Base-by-base conservation (phyloP, 2,113 vertebrate species). In the Nibea coibor region DNA sequence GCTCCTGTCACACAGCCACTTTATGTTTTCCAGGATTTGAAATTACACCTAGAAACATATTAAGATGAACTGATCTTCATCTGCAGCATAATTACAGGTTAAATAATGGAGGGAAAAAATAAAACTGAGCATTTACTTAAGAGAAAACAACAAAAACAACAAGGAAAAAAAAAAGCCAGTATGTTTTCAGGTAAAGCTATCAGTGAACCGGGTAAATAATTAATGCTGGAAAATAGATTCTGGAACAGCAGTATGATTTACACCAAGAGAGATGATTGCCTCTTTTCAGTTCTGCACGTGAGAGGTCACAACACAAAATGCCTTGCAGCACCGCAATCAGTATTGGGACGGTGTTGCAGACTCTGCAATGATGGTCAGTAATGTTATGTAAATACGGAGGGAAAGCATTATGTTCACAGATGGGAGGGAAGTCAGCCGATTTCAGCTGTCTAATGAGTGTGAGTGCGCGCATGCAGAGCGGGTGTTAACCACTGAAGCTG, bases 351-450 rank as follows among this genome's bases (percentile, higher is more conserved):
- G 24, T 24, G 77, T 66, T 5, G 7, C 48, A 3, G 11, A 66
- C 53, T 72, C 56, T 62, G 58, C 61, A 69, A 11, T 75, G 72
- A 74, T 57, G n/a, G 63, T 71, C 64, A 68, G 56, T 83, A 58
- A 78, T 79, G 72, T 81, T 76, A 67, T 88, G 80, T 81, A 80
- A 90, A 84, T 88, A 73, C 43, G 61, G 50, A 73, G 48, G 45
- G 39, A 74, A 80, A 72, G 17, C 14, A 74, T 85, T 74, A 70
- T 74, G 70, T 63, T 28, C 24, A 16, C 65, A 80, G 81, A 84
- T 53, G 71, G 80, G 62, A 56, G 54, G 26, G 31, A 75, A 72
- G 57, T 69, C 43, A 56, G 72, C 19, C 42, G 35, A 67, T 74
- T 78, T 73, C 28, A 67, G 35, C 83, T 26, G 31, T 20, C 67